Conservation (phyloP, 2,888 invertebrate species). For the Parelbella ahira region DNA sequence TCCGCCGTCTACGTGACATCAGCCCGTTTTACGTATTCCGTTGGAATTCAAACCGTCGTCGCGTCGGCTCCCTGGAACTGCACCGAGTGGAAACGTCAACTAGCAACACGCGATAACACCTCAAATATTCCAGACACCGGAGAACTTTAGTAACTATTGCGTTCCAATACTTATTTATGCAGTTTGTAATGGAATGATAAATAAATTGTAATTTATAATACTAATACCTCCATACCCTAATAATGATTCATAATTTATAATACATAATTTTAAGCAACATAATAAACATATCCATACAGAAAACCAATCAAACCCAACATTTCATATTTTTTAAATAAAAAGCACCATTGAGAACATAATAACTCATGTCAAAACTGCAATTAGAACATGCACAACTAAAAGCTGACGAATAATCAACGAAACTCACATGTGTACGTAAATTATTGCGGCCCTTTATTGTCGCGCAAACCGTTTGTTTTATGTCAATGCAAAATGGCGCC, state of each 20-base stretch:
- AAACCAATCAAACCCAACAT: too few relatives aligned
- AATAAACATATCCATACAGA: too few relatives aligned
- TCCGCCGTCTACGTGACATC: constrained; percentile 31
- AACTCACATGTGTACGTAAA: constrained; percentile 28
- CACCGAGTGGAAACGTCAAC: not conserved
- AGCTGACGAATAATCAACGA: constrained; percentile 21
- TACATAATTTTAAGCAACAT: too few relatives aligned
- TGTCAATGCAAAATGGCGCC: constrained; percentile 25
- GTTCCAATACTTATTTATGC: too few relatives aligned
- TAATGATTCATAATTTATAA: too few relatives aligned
- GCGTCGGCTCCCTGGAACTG: too few relatives aligned
- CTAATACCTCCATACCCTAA: too few relatives aligned
- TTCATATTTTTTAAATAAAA: not conserved
- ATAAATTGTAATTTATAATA: too few relatives aligned
- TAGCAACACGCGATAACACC: too few relatives aligned
- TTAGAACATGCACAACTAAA: constrained; percentile 17
- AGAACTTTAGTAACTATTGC: too few relatives aligned
- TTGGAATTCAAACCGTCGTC: constrained; percentile 5
- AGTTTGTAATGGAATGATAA: too few relatives aligned
- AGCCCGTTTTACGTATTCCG: not conserved
- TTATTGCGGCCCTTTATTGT: constrained; percentile 26
- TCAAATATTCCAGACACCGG: too few relatives aligned
- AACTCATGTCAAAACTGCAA: constrained; percentile 18
- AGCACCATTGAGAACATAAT: not conserved
- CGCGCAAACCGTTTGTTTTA: constrained; percentile 26